Conservation (phyloP, 2,888 invertebrate genomes). For the Spisula subtruncata region DNA sequence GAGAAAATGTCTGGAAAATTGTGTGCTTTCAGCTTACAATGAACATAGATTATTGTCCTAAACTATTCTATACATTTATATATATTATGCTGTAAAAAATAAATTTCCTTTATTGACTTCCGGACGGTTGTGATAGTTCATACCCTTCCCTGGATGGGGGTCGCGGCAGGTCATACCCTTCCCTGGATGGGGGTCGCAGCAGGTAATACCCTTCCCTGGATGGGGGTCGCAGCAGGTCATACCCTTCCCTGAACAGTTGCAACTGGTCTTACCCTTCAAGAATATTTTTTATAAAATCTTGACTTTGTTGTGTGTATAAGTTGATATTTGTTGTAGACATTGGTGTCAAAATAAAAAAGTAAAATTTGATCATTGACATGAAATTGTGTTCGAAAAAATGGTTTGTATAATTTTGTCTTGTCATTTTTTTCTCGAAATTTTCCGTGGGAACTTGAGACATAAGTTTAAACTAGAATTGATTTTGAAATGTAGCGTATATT, state of each 20-base stretch:
- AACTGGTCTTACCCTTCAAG: neutral
- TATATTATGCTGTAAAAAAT: neutral
- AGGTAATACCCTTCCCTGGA: too few relatives aligned
- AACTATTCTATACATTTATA: constrained; percentile 4
- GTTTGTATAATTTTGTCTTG: neutral
- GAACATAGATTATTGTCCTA: neutral
- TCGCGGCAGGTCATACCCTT: too few relatives aligned
- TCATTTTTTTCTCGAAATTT: constrained; percentile 9
- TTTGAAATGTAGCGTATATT: neutral
- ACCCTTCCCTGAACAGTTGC: too few relatives aligned
- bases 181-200: too few relatives aligned
- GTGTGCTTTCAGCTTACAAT: neutral
- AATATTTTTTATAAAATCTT: neutral
- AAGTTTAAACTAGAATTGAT: neutral
- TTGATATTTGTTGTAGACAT: neutral
- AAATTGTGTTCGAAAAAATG: constrained; percentile 4
- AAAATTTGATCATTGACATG: neutral
- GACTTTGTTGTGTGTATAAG: neutral
- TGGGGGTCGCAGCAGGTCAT: too few relatives aligned
- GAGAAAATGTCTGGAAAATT: constrained; percentile 1
- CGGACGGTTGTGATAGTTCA: too few relatives aligned
- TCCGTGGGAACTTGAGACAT: neutral
- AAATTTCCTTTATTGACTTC: neutral
- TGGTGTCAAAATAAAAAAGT: neutral
- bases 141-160: too few relatives aligned